Percentiles rank a stretch among this genome's conserved stretches.
Evolutionary conservation across 2,113 vertebrate genomes (phyloP).

Genomic region (Ictidomys tridecemlineatus): DNA sequence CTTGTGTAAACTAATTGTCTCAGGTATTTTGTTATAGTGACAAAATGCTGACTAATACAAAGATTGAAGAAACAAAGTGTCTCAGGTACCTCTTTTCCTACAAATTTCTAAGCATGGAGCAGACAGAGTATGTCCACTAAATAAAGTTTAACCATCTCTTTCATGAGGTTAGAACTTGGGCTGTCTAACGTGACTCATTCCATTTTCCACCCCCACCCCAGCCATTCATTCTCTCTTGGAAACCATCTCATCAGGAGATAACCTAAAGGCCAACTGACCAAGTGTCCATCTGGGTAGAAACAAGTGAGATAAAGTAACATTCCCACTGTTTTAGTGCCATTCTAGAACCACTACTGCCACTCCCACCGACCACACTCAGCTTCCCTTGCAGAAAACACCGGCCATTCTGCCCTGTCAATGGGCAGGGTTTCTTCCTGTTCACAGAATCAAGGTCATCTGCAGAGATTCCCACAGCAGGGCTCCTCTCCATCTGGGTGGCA

Average conservation of each 20-base stretch:
- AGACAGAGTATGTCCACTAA: not conserved
- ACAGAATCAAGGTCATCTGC: not conserved
- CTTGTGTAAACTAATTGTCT: not conserved
- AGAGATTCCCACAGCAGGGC: not conserved
- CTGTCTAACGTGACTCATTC: not conserved
- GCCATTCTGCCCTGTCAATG: not conserved
- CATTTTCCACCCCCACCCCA: not conserved
- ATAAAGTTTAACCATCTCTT: not conserved
- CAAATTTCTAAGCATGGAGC: not conserved
- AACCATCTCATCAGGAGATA: not conserved
- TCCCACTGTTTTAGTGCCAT: not conserved
- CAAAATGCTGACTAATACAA: not conserved
- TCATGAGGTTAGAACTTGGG: not conserved
- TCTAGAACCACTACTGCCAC: not conserved
- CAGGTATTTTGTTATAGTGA: not conserved
- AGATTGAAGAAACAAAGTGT: not conserved
- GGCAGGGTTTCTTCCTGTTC: not conserved
- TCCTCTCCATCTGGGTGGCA: not conserved
- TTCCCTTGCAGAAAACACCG: not conserved
- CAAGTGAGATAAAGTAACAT: not conserved
- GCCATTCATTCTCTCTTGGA: not conserved
- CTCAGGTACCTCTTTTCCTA: not conserved
- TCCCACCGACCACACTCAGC: not conserved
- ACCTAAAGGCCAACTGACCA: not conserved
- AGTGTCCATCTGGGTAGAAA: not conserved